Evolutionary conservation across 2,797 vertebrate species (phyloP).

Genomic region (Myotis findleyi): DNA sequence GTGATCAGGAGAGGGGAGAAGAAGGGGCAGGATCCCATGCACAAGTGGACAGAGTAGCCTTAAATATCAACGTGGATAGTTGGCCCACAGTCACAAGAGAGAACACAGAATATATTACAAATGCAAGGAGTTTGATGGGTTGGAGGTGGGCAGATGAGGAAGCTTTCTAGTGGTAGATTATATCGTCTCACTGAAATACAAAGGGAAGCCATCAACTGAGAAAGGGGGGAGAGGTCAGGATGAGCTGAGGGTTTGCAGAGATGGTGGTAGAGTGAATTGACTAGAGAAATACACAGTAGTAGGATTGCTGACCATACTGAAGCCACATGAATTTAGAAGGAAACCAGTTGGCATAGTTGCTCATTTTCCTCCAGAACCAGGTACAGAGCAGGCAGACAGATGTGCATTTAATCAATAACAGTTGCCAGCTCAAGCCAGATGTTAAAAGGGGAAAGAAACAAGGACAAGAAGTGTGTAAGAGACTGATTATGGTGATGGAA

Average conservation of each 20-base stretch:
- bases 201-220: background rate
- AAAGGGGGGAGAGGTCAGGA: background rate
- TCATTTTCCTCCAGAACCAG: constrained; percentile 17
- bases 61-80: background rate
- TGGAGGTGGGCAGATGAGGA: background rate
- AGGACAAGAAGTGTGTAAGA: background rate
- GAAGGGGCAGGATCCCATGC: background rate
- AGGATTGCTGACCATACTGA: background rate
- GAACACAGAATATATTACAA: background rate
- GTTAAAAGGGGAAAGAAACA: background rate
- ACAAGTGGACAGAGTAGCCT: background rate
- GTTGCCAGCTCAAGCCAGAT: constrained; percentile 26
- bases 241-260: background rate
- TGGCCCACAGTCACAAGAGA: background rate
- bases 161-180: background rate
- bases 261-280: background rate
- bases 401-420: background rate
- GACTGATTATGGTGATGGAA: background rate
- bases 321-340: background rate
- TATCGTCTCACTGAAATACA: background rate
- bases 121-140: background rate
- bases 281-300: background rate
- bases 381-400: background rate
- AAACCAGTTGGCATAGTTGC: background rate
- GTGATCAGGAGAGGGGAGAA: too few species aligned